Conservation (phyloP, 2,113 vertebrate genomes). For the Ceuthmochares aereus region DNA sequence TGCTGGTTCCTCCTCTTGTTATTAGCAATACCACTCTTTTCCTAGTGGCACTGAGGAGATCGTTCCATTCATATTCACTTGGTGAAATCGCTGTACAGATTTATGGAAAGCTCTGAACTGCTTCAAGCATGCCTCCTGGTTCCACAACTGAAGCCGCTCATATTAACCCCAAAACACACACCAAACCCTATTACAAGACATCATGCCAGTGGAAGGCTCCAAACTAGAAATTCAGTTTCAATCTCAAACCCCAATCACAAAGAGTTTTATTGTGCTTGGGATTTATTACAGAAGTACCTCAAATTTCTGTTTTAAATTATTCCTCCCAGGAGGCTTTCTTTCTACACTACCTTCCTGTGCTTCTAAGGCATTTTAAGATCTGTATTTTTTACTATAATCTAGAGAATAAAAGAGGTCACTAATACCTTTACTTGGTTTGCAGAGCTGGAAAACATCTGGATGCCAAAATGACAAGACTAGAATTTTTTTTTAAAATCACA, state of each 20-base stretch:
- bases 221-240: neutral
- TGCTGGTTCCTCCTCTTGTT: neutral
- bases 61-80: fast-evolving
- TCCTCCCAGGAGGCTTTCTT: neutral
- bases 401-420: neutral
- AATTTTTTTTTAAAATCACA: neutral
- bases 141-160: neutral
- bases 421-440: neutral
- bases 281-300: neutral
- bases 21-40: neutral
- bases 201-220: neutral
- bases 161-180: neutral
- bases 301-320: conserved; percentile 4
- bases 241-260: neutral
- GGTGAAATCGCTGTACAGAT: fast-evolving
- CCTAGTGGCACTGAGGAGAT: neutral
- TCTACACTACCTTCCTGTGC: neutral
- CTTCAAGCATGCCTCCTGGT: neutral
- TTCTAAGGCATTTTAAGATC: neutral
- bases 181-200: fast-evolving
- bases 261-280: neutral
- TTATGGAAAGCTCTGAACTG: fast-evolving
- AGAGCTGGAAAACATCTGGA: neutral
- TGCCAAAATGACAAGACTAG: neutral
- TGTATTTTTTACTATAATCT: neutral